phyloP scores from a whole-genome alignment of 2,888 invertebrate species.

The Dastarcus helophoroides region DNA sequence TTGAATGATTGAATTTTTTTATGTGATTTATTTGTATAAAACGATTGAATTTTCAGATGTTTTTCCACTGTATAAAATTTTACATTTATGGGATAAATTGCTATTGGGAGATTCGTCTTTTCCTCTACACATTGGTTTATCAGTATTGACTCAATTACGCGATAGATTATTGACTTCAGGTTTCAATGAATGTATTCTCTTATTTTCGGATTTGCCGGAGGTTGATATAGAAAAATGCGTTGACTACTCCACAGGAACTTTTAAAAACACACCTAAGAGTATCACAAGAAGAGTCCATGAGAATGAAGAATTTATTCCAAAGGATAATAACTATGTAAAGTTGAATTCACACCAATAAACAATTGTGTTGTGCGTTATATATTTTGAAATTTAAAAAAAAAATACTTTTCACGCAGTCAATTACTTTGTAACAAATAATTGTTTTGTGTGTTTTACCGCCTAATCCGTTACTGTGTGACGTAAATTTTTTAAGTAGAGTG shows the following conservation, averaged over 20 bases:
- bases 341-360: no score
- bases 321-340: no score
- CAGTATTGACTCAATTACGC: slow-evolving; percentile 79
- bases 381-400: no score
- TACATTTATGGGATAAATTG: slow-evolving; percentile 95
- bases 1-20: no score
- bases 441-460: no score
- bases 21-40: slow-evolving; percentile 10
- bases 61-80: slow-evolving; percentile 93
- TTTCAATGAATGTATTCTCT: slow-evolving; percentile 95
- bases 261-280: slow-evolving; percentile 75
- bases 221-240: slow-evolving; percentile 92
- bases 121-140: slow-evolving; percentile 89
- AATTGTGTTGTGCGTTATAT: no score
- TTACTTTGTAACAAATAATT: no score
- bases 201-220: slow-evolving; percentile 98
- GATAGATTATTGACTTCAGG: slow-evolving; percentile 76
- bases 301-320: slow-evolving; percentile 20
- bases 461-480: no score
- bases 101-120: slow-evolving; percentile 86
- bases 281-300: slow-evolving; percentile 78
- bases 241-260: slow-evolving; percentile 76
- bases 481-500: no score
- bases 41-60: slow-evolving; percentile 81
- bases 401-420: no score